phyloP scores from a whole-genome alignment of 2,113 vertebrate species.

The Pangasianodon gigas region DNA sequence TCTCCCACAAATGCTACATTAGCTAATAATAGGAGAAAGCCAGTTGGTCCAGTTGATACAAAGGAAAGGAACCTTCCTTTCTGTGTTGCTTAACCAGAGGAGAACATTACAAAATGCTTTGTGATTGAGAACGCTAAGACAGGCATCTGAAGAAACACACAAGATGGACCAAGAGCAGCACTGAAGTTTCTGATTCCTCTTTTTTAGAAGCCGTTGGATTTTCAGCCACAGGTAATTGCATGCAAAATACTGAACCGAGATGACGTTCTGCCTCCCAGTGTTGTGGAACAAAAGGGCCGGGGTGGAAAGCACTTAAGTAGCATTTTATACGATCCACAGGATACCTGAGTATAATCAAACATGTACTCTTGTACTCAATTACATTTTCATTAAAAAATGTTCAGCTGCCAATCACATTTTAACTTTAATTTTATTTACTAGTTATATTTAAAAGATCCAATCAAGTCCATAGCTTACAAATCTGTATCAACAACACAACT shows the following conservation, averaged over 20 bases:
- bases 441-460: neutral
- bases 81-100: neutral
- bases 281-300: neutral
- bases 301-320: neutral
- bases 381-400: neutral
- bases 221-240: neutral
- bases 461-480: neutral
- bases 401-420: no score
- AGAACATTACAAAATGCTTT: neutral
- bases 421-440: no score
- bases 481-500: neutral
- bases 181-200: conserved; percentile 37
- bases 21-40: neutral
- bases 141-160: neutral
- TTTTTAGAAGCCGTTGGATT: conserved; percentile 27
- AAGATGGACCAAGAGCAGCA: neutral
- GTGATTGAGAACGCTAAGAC: neutral
- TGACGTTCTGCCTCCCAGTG: neutral
- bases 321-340: neutral
- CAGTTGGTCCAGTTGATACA: neutral
- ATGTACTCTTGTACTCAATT: neutral
- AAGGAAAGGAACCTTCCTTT: neutral
- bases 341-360: neutral
- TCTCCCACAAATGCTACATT: neutral
- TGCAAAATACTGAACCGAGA: conserved; percentile 38